Conservation (phyloP, 2,888 invertebrate genomes). For the Diaphora mendica region DNA sequence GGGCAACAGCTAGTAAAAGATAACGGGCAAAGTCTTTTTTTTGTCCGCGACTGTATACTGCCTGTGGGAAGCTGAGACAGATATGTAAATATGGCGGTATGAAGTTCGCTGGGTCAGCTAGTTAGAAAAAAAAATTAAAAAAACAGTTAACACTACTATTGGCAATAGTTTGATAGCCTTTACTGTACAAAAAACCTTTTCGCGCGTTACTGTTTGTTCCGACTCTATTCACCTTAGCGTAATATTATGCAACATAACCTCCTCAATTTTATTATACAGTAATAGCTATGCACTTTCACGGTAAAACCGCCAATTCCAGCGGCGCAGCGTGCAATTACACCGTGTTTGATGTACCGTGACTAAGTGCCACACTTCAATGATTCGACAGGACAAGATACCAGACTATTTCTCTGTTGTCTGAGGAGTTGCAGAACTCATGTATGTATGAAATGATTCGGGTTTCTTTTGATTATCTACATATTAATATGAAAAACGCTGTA, state of each 20-base stretch:
- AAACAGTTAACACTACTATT: too few relatives aligned
- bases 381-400: constrained; percentile 8
- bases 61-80: too few relatives aligned
- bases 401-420: constrained; percentile 15
- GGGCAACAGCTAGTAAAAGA: too few relatives aligned
- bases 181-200: too few relatives aligned
- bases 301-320: constrained; percentile 1
- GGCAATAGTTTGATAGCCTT: too few relatives aligned
- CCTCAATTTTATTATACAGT: background rate
- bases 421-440: background rate
- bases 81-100: too few relatives aligned
- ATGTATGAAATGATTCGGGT: background rate
- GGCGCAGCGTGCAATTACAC: constrained; percentile 7
- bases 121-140: too few relatives aligned
- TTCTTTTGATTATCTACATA: background rate
- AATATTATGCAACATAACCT: background rate
- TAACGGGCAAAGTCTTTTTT: too few relatives aligned
- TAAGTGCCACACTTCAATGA: constrained; percentile 12
- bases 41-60: too few relatives aligned
- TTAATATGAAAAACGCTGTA: too few relatives aligned
- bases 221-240: background rate
- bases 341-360: constrained; percentile 19
- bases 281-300: background rate
- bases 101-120: too few relatives aligned
- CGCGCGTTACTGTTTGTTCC: background rate